phyloP scores from a whole-genome alignment of 2,797 vertebrate genomes.

The Chrysolophus pictus region DNA sequence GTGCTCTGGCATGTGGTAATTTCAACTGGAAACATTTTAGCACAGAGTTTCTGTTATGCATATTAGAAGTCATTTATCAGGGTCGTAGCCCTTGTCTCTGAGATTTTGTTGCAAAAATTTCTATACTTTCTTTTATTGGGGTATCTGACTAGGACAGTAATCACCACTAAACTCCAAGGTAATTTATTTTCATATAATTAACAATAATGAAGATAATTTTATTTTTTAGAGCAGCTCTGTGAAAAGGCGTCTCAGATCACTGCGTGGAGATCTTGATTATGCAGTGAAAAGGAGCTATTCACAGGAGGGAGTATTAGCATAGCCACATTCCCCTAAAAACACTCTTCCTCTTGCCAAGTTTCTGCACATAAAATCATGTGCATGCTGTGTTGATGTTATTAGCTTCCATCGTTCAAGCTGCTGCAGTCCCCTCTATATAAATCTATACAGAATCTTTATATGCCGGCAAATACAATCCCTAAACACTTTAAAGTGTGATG shows the following conservation, averaged over 20 bases:
- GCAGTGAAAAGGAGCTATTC: slow-evolving; percentile 44
- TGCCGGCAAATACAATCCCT: slow-evolving; percentile 20
- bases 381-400: slow-evolving; percentile 71
- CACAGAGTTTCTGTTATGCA: not conserved
- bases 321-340: slow-evolving; percentile 65
- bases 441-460: slow-evolving; percentile 42
- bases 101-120: not conserved
- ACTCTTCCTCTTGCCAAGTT: slow-evolving; percentile 64
- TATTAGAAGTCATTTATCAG: slow-evolving; percentile 17
- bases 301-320: slow-evolving; percentile 60
- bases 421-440: slow-evolving; percentile 51
- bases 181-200: slow-evolving; percentile 67
- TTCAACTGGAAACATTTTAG: not conserved
- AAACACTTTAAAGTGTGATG: slow-evolving; percentile 52
- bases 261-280: slow-evolving; percentile 55
- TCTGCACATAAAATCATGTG: slow-evolving; percentile 59
- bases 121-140: not conserved
- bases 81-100: not conserved
- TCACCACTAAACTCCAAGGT: slow-evolving; percentile 53
- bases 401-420: slow-evolving; percentile 61
- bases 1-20: not conserved
- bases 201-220: slow-evolving; percentile 70
- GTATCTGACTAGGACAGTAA: slow-evolving; percentile 36
- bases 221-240: slow-evolving; percentile 54
- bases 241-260: slow-evolving; percentile 54